A percentile compares a stretch with the other conserved stretches of the same genome.
phyloP scores from a whole-genome alignment of 92 coral and sea anemone genomes.

The Actinostola sp. region DNA sequence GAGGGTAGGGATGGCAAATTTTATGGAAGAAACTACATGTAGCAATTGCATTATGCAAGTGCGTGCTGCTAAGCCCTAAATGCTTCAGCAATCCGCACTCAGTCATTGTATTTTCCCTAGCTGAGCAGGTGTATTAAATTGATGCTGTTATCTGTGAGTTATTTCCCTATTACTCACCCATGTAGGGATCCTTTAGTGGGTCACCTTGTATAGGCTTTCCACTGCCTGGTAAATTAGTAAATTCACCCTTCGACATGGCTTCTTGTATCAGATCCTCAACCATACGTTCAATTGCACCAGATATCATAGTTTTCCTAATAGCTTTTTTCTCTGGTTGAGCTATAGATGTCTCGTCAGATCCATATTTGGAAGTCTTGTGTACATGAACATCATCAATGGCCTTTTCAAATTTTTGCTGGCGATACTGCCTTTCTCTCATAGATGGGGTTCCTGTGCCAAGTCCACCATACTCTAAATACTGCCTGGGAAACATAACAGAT shows the following conservation, averaged over 20 bases:
- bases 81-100: too few species aligned
- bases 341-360: constrained; percentile 84
- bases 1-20: too few species aligned
- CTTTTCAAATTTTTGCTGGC: constrained; percentile 70
- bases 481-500: constrained; percentile 45
- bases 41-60: too few species aligned
- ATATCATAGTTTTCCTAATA: constrained; percentile 61
- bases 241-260: constrained; percentile 89
- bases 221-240: constrained; percentile 74
- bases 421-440: constrained; percentile 69
- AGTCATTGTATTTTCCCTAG: too few species aligned
- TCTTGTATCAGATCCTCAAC: constrained; percentile 88
- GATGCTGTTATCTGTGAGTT: too few species aligned
- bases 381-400: constrained; percentile 79
- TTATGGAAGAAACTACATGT: too few species aligned
- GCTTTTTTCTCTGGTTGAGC: constrained; percentile 84
- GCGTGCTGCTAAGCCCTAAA: too few species aligned
- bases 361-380: constrained; percentile 65
- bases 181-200: constrained; percentile 43
- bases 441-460: constrained; percentile 80
- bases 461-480: constrained; percentile 79
- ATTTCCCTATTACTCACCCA: constrained; percentile 73
- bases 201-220: constrained; percentile 78
- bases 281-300: constrained; percentile 82
- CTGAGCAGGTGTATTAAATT: too few species aligned